phyloP scores from a whole-genome alignment of 2,888 invertebrate genomes.

The Charanyca ferruginea region DNA sequence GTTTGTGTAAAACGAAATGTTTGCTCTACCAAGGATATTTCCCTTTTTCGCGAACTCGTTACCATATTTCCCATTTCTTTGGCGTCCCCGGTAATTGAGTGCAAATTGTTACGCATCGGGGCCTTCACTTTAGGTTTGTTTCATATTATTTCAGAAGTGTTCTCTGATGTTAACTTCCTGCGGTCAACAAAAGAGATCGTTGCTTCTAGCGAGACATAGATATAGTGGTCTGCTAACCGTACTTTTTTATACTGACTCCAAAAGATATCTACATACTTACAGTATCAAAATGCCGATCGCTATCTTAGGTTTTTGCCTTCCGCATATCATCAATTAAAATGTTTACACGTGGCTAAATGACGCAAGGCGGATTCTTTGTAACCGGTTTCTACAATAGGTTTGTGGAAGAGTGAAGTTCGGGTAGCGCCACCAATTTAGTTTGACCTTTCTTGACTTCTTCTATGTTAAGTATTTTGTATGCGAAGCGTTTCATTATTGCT shows the following conservation, averaged over 20 bases:
- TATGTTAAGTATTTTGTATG: slow-evolving; percentile 55
- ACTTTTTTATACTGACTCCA: slow-evolving; percentile 59
- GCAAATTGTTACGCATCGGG: slow-evolving; percentile 62
- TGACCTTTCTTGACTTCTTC: slow-evolving; percentile 75
- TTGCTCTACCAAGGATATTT: slow-evolving; percentile 50
- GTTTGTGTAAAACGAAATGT: slow-evolving; percentile 44
- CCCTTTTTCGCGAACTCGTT: slow-evolving; percentile 54
- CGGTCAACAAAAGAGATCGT: slow-evolving; percentile 31
- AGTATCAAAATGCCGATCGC: slow-evolving; percentile 77
- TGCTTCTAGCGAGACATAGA: slow-evolving; percentile 61
- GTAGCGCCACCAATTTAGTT: slow-evolving; percentile 82
- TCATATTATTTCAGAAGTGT: slow-evolving; percentile 32
- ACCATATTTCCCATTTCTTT: slow-evolving; percentile 67
- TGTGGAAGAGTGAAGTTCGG: slow-evolving; percentile 83
- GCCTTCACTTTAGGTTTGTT: slow-evolving; percentile 52
- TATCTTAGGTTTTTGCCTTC: slow-evolving; percentile 85
- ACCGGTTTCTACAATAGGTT: slow-evolving; percentile 86
- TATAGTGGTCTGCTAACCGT: slow-evolving; percentile 47
- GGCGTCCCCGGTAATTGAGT: slow-evolving; percentile 63
- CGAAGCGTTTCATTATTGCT: slow-evolving; percentile 58
- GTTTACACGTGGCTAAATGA: slow-evolving; percentile 88
- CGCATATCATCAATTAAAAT: slow-evolving; percentile 90
- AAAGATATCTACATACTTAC: slow-evolving; percentile 66
- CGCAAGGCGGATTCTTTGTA: slow-evolving; percentile 84
- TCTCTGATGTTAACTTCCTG: slow-evolving; percentile 20